Evolutionary conservation across 2,113 vertebrate genomes (phyloP), one percentile per base, ranked within the genome.

Genomic region (Prochilodus magdalenae): DNA sequence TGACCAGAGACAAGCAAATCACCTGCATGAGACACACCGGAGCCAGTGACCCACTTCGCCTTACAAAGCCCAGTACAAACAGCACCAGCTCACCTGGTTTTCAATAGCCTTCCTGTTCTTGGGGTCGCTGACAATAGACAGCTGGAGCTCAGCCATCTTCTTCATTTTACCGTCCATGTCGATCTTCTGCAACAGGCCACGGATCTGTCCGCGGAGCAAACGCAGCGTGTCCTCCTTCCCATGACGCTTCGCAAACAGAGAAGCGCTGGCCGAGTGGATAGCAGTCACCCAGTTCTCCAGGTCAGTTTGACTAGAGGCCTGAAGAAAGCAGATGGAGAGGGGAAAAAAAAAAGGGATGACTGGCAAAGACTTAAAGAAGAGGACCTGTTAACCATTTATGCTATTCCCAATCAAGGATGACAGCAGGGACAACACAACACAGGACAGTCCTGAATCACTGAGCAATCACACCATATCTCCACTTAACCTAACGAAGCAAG

Each of bases 81-180:
- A 3, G 30, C 53, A 5, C 15, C 65, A 51, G 0, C 16, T 77
- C 90, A 98, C 97, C 97, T 99, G 97, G 92, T 97, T 98, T 89
- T 98, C 97, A 30, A 99, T 99, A 82, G 97, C 97, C 80, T 95
- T 99, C 89, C 98, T 94, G 89, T 97, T 99, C 91, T 96, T 98
- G 0, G 97, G 95, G 89, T 99, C 95, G 0, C 88, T 91, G 87
- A 99, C 97, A 53, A 97, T 92, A 0, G 96, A 96, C 59, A 99
- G 94, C 90, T 99, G 97, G 66, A 99, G 84, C 87, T 98, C 97
- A 0, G 97, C 98, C 97, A 99, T 99, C 92, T 99, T 99, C 90
- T 94, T 98, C 97, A 99, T 99, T 91, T 99, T 99, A 85, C 96
- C 94, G 51, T 99, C 98, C 97, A 99, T 99, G 89, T 99, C 97